phyloP scores from a whole-genome alignment of 2,113 vertebrate species.

The Dicerorhinus sumatrensis region DNA sequence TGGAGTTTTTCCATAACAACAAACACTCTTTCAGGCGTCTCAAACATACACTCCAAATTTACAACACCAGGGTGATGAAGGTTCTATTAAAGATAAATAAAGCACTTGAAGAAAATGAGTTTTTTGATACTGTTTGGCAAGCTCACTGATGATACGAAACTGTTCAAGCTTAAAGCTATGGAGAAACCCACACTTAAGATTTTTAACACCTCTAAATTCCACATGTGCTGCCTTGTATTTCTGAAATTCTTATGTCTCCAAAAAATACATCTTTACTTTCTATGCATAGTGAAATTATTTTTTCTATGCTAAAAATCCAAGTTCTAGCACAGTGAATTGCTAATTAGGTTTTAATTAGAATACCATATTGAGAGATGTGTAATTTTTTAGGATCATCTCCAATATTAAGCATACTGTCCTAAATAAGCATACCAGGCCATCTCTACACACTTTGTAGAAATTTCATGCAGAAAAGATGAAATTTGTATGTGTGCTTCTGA shows the following conservation, averaged over 20 bases:
- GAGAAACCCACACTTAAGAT: constrained; percentile 71
- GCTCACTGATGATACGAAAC: constrained; percentile 72
- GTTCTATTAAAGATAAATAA: constrained; percentile 91
- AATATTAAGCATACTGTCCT: constrained; percentile 66
- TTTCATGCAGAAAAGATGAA: background rate
- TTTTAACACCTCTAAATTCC: constrained; percentile 79
- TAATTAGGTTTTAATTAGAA: constrained; percentile 80
- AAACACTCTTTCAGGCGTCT: constrained; percentile 97
- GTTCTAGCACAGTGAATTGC: constrained; percentile 69
- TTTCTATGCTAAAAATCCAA: constrained; percentile 59
- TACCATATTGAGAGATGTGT: constrained; percentile 68
- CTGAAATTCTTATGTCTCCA: constrained; percentile 73
- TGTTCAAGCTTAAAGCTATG: constrained; percentile 66
- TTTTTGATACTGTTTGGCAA: constrained; percentile 75
- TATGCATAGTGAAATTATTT: constrained; percentile 67
- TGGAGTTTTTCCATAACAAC: constrained; percentile 99
- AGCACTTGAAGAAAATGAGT: constrained; percentile 82
- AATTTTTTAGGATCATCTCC: constrained; percentile 68
- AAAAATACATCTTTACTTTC: constrained; percentile 76
- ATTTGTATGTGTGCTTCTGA: background rate
- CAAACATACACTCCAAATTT: constrained; percentile 99
- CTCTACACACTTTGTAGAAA: background rate
- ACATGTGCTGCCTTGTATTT: constrained; percentile 78
- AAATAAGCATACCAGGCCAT: background rate
- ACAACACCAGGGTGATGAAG: constrained; percentile 97